phyloP scores from a whole-genome alignment of 2,888 invertebrate species.

The Syritta pipiens region DNA sequence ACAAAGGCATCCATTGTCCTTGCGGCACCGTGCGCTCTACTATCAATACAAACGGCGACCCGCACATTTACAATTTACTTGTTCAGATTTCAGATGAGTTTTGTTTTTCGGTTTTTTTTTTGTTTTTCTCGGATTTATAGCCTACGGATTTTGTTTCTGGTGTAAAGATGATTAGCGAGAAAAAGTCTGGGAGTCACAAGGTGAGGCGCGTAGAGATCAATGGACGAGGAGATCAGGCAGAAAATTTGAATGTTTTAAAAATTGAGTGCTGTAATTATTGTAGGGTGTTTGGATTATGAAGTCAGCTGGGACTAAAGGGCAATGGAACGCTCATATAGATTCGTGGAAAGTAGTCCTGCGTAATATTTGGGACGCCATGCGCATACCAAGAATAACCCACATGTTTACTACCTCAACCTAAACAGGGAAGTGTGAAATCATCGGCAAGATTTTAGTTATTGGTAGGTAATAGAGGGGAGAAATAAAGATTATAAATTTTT shows the following conservation, averaged over 20 bases:
- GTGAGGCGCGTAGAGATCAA: not conserved
- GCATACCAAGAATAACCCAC: no score
- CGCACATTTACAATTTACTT: conserved; percentile 55
- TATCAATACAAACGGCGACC: conserved; percentile 38
- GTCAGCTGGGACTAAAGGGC: no score
- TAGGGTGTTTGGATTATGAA: no score
- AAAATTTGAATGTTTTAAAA: not conserved
- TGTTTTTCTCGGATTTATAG: conserved; percentile 5
- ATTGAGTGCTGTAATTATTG: no score
- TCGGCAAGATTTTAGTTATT: no score
- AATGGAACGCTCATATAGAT: no score
- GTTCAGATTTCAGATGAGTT: conserved; percentile 7
- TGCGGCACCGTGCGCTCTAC: conserved; percentile 57
- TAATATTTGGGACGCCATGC: no score
- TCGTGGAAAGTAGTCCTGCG: no score
- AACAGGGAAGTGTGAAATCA: no score
- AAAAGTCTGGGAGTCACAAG: not conserved
- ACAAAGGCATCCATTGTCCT: conserved; percentile 59
- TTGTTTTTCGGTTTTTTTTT: conserved; percentile 4
- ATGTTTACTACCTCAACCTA: no score
- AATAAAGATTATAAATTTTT: no score
- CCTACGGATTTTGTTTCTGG: conserved; percentile 18
- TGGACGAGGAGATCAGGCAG: not conserved
- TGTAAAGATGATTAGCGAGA: conserved; percentile 53
- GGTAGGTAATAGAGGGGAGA: no score